Evolutionary conservation across 2,888 invertebrate genomes (phyloP).

Genomic region (Amitus sp.): DNA sequence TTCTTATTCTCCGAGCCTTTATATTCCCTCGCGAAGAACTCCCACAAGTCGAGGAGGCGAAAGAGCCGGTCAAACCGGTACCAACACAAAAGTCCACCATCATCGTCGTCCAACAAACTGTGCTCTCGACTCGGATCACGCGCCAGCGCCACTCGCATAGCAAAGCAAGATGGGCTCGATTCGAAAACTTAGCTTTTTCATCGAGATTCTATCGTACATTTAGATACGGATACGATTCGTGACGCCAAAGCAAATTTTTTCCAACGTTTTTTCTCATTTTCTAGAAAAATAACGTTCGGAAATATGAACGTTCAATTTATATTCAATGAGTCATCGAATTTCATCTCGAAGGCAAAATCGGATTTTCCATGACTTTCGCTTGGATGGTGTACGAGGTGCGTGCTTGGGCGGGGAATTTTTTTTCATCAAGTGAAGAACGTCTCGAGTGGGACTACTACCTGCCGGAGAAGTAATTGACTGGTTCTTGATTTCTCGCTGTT

Average conservation of each 20-base stretch:
- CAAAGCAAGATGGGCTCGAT: conserved; percentile 18
- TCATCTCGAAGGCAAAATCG: not conserved
- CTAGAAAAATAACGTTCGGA: too few relatives aligned
- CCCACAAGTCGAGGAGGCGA: conserved; percentile 15
- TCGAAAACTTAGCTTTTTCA: conserved; percentile 17
- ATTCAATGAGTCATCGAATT: too few relatives aligned
- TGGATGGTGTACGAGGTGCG: not conserved
- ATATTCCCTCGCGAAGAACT: conserved; percentile 18
- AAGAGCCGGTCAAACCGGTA: conserved; percentile 29
- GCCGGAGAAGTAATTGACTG: conserved; percentile 20
- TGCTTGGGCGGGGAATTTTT: not conserved
- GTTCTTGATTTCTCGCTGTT: conserved; percentile 18
- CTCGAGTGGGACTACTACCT: conserved; percentile 14
- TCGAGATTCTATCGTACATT: conserved; percentile 20
- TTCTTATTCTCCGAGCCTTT: conserved; percentile 26
- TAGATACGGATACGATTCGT: conserved; percentile 12
- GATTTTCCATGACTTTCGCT: not conserved
- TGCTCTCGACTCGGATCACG: conserved; percentile 27
- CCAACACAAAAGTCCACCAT: conserved; percentile 1
- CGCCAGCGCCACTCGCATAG: conserved; percentile 25
- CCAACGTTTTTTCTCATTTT: too few relatives aligned
- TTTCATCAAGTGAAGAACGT: conserved; percentile 9
- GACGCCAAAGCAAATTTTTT: conserved; percentile 11
- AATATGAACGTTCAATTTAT: not conserved
- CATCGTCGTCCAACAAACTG: conserved; percentile 16